A percentile compares a stretch with the other conserved stretches of the same genome.
phyloP scores from a whole-genome alignment of 2,888 invertebrate species.

The Caenorhabditis panamensis region DNA sequence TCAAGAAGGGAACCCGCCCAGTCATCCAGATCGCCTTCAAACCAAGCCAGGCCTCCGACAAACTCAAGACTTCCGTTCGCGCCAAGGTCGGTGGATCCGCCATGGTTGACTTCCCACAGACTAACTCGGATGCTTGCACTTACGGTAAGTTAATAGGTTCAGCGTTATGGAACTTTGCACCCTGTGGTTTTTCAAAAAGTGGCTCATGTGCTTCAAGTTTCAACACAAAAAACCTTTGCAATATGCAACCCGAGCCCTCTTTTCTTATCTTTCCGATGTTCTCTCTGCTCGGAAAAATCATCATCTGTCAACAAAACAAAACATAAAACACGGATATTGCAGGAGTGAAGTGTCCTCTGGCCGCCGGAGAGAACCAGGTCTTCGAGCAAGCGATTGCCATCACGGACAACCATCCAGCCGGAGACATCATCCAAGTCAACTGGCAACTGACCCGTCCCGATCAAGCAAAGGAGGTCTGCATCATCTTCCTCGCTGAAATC shows the following conservation, averaged over 20 bases:
- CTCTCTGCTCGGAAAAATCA: too few species aligned
- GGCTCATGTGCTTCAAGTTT: too few species aligned
- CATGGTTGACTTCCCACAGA: slow-evolving; percentile 68
- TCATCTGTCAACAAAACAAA: too few species aligned
- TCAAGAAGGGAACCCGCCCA: slow-evolving; percentile 55
- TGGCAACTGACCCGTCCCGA: slow-evolving; percentile 70
- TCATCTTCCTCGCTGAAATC: slow-evolving; percentile 75
- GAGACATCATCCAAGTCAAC: slow-evolving; percentile 70
- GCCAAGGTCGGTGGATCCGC: slow-evolving; percentile 66
- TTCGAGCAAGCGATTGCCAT: slow-evolving; percentile 54
- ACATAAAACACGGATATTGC: slow-evolving; percentile 1
- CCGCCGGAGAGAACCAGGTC: slow-evolving; percentile 30
- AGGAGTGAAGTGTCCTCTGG: slow-evolving; percentile 50
- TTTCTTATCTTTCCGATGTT: background rate
- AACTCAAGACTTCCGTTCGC: slow-evolving; percentile 63
- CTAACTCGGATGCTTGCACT: slow-evolving; percentile 65
- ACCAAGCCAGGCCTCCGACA: slow-evolving; percentile 27
- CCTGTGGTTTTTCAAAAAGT: too few species aligned
- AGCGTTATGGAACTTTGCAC: too few species aligned
- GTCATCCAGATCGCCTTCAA: slow-evolving; percentile 56
- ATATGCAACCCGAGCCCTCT: background rate
- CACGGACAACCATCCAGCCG: slow-evolving; percentile 45
- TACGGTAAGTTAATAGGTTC: slow-evolving; percentile 40
- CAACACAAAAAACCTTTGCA: too few species aligned
- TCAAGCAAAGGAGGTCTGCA: slow-evolving; percentile 69